These are phyloP conservation scores for Antennarius striatus DNA, from an alignment of 2,113 vertebrate genomes.

Conservation along the genomic window DNA sequence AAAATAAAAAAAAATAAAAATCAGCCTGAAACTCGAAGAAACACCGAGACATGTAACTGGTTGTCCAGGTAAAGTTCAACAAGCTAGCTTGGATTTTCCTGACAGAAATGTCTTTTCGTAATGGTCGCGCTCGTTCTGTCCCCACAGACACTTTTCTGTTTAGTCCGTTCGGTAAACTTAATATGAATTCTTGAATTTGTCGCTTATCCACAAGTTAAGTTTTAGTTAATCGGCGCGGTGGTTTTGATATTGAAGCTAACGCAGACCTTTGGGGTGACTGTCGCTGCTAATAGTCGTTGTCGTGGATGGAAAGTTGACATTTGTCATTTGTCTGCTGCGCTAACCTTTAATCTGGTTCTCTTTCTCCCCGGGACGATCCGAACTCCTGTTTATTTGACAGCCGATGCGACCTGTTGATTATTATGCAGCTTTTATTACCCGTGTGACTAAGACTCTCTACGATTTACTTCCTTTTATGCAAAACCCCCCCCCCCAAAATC, in stretches of 20 bases:
- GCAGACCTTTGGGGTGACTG: background rate
- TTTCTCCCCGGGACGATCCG: background rate
- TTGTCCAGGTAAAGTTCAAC: conserved; percentile 51
- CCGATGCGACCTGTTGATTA: conserved; percentile 47
- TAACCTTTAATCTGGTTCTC: background rate
- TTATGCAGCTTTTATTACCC: too few relatives aligned
- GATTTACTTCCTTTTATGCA: too few relatives aligned
- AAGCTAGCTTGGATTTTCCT: background rate
- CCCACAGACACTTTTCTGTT: conserved; percentile 1
- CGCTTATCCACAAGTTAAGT: background rate
- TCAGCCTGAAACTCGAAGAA: conserved; percentile 25
- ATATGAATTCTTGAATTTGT: conserved; percentile 3
- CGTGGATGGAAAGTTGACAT: conserved; percentile 13
- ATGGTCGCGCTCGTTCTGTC: background rate
- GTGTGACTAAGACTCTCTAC: too few relatives aligned
- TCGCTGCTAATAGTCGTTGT: background rate
- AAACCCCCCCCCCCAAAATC: too few relatives aligned
- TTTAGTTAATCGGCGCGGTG: background rate
- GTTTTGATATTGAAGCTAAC: background rate
- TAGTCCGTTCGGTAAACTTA: background rate
- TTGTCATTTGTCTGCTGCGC: background rate
- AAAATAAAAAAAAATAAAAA: conserved; percentile 5
- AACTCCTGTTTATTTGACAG: conserved; percentile 14
- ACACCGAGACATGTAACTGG: conserved; percentile 61
- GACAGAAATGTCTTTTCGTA: background rate